Evolutionary conservation across 2,888 invertebrate species (phyloP), one percentile per base, ranked within the genome.

Genomic region (Drosophila gaucha): DNA sequence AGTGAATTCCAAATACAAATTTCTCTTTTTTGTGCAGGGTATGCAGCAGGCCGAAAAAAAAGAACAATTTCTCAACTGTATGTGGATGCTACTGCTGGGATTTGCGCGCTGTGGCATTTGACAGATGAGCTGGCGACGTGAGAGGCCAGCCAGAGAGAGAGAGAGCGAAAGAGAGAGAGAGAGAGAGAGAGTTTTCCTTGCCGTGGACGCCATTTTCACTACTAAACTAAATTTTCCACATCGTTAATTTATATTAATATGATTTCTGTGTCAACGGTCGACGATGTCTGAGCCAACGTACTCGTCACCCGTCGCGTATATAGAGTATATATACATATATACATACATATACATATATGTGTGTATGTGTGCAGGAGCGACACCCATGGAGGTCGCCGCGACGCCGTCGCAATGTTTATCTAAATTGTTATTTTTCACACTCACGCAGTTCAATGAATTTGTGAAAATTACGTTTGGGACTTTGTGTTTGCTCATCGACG

Each of bases 241-340:
- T 91, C 91, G 91, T 91, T 91, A 91, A 91, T 91, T 91, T 91
- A 90, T 91, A 91, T 91, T 91, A 91, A 91, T 91, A 90, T 90
- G 89, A 89, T 89, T 89, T 90, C 84, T 83, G 86, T 89, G 89
- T 89, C 89, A 88, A 83, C 71, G 83, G 69, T 74, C 86, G 73
- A 69, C 79, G 71, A 71, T 60, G 74, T 67, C 74, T 69, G 60
- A 73, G 64, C 67, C 67, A 59, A 62, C 54, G 58, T 55, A 43
- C 43, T 58, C 49, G 35, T 43, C 60, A 60, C 60, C 60, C 60
- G 60, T 33, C 46, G 58, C 39, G 58, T 57, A 33, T 22, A 60
- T 20, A 46, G 20, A 49, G 36, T 49, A 18, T 22, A 35, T n/a
- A 41, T 16, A 18, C 16, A 2, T n/a, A 33, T 35, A 31, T 24